These are phyloP conservation scores for Bos indicus DNA, from an alignment of 2,113 vertebrate species.

Conservation along the genomic window DNA sequence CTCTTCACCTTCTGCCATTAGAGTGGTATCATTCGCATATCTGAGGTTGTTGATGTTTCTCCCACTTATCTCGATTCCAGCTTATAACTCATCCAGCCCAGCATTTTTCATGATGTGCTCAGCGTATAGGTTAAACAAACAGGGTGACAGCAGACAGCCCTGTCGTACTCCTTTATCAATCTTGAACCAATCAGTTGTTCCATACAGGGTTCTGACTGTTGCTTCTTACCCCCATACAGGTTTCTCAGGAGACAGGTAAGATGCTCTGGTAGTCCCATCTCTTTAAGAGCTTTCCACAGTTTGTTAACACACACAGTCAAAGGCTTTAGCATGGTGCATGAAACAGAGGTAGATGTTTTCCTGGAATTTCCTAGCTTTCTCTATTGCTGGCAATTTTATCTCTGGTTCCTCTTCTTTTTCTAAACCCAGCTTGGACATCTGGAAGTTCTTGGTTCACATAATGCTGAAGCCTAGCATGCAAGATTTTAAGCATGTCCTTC, in stretches of 20 bases:
- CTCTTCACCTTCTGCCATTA: background rate
- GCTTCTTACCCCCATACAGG: background rate
- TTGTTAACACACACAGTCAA: background rate
- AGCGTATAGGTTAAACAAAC: background rate
- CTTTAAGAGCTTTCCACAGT: background rate
- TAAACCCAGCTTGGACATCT: background rate
- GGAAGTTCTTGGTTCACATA: background rate
- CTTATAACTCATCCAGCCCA: background rate
- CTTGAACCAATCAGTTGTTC: background rate
- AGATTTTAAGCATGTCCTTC: background rate
- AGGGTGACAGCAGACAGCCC: background rate
- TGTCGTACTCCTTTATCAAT: background rate
- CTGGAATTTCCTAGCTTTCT: background rate
- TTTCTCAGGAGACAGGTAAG: background rate
- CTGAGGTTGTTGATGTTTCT: background rate
- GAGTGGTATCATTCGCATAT: background rate
- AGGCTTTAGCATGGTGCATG: background rate
- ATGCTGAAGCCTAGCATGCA: background rate
- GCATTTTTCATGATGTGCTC: background rate
- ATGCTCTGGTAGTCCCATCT: background rate
- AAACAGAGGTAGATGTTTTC: background rate
- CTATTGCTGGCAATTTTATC: background rate
- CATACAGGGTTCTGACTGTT: background rate
- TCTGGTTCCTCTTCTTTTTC: background rate
- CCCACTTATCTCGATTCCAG: background rate